These are phyloP conservation scores for Hiodon tergisus DNA, from an alignment of 2,113 vertebrate genomes.

Conservation along the genomic window DNA sequence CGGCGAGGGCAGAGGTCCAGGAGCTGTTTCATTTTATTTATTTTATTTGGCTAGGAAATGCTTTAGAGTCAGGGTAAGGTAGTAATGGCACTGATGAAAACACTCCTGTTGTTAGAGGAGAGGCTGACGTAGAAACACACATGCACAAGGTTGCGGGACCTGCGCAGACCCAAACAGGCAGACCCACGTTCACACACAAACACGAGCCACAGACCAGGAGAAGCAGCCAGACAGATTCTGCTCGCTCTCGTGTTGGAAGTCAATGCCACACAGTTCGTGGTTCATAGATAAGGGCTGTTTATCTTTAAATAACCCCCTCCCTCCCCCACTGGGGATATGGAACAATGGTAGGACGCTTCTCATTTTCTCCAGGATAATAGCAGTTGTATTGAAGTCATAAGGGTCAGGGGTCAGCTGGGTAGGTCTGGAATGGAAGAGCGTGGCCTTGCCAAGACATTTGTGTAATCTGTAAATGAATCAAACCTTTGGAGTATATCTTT, in stretches of 20 bases:
- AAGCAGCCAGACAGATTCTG: not conserved
- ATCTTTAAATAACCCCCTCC: conserved; percentile 63
- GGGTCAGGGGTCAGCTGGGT: conserved; percentile 69
- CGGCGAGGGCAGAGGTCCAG: no score
- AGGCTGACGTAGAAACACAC: not conserved
- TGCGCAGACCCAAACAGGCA: conserved; percentile 17
- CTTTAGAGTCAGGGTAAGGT: no score
- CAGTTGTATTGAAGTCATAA: conserved; percentile 65
- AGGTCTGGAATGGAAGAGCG: conserved; percentile 60
- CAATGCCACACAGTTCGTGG: conserved; percentile 51
- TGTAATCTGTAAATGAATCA: conserved; percentile 20
- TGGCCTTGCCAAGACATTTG: conserved; percentile 17
- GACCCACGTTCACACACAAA: conserved; percentile 12
- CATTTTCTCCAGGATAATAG: conserved; percentile 75
- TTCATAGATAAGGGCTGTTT: conserved; percentile 44
- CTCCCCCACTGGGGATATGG: conserved; percentile 39
- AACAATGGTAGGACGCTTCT: conserved; percentile 70
- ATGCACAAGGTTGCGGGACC: conserved; percentile 26
- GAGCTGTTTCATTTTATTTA: no score
- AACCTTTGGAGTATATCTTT: conserved; percentile 6
- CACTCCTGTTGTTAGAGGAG: conserved; percentile 38
- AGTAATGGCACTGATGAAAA: no score
- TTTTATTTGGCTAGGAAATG: no score
- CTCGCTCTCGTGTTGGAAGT: conserved; percentile 33
- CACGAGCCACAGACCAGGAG: not conserved